Conservation (phyloP, 2,797 vertebrate species). For the Propithecus perrieri region DNA sequence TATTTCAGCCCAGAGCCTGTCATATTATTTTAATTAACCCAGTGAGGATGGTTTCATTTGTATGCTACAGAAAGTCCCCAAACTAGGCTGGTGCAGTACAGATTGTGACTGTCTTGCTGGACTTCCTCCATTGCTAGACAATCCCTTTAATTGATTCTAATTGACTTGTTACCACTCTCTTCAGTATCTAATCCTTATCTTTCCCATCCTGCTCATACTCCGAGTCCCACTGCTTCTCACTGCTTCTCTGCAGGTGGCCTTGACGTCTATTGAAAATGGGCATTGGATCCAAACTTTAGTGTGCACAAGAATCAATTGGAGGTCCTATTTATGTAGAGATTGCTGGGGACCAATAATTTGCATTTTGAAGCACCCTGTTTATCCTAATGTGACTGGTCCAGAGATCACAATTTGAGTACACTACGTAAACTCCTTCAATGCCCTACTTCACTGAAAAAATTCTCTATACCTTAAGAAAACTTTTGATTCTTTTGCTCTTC, state of each 20-base stretch:
- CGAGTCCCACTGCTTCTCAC: neutral
- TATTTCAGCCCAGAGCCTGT: no score
- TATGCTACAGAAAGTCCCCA: neutral
- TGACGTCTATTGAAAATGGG: neutral
- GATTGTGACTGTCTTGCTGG: neutral
- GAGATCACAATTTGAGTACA: neutral
- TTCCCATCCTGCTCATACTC: neutral
- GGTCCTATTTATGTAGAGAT: neutral
- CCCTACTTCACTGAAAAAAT: neutral
- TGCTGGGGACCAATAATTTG: neutral
- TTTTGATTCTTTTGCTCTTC: constrained; percentile 20
- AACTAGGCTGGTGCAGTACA: neutral
- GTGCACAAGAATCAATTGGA: neutral
- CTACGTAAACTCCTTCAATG: neutral
- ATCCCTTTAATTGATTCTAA: neutral
- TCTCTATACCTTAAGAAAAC: neutral
- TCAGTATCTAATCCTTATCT: neutral
- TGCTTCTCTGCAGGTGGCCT: neutral
- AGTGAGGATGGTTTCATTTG: no score
- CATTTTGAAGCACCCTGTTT: neutral
- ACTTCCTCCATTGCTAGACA: neutral
- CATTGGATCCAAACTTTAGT: neutral
- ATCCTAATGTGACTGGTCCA: neutral
- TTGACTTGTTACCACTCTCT: neutral
- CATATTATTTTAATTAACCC: no score